These are phyloP conservation scores for Osedax frankpressi DNA, from an alignment of 2,888 invertebrate genomes.

Conservation along the genomic window DNA sequence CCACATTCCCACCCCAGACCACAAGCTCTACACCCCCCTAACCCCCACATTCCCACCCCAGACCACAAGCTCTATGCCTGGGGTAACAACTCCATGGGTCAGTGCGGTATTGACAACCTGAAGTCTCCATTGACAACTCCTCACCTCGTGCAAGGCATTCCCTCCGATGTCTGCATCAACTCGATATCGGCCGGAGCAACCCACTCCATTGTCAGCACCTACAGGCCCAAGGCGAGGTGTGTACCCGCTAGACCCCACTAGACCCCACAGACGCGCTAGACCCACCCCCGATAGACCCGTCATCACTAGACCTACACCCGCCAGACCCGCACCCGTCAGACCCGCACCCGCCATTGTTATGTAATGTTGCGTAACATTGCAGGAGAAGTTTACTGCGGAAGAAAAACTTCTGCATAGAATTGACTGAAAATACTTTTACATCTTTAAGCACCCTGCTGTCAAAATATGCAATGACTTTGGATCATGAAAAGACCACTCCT, in stretches of 20 bases:
- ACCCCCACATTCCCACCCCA: constrained; percentile 25
- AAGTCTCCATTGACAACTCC: constrained; percentile 54
- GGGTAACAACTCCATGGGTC: constrained; percentile 58
- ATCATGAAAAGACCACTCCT: too few species aligned
- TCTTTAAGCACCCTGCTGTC: too few species aligned
- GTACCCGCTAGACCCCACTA: neutral
- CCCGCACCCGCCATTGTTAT: too few species aligned
- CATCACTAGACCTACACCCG: neutral
- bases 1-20: neutral
- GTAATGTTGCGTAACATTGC: too few species aligned
- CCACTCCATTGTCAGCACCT: constrained; percentile 56
- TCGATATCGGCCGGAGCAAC: constrained; percentile 58
- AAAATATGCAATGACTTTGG: too few species aligned
- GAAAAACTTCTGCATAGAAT: too few species aligned
- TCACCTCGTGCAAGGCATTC: constrained; percentile 51
- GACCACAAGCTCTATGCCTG: constrained; percentile 50
- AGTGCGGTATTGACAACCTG: constrained; percentile 56
- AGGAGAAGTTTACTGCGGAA: too few species aligned
- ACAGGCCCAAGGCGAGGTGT: constrained; percentile 29
- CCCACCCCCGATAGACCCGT: neutral
- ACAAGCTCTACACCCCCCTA: neutral
- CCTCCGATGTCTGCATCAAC: constrained; percentile 50
- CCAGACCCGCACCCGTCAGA: too few species aligned
- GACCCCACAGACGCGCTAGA: neutral
- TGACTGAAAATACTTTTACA: too few species aligned